A percentile compares a stretch with the other conserved stretches of the same genome.
phyloP scores from a whole-genome alignment of 2,797 vertebrate genomes.

The Rhynchonycteris naso region DNA sequence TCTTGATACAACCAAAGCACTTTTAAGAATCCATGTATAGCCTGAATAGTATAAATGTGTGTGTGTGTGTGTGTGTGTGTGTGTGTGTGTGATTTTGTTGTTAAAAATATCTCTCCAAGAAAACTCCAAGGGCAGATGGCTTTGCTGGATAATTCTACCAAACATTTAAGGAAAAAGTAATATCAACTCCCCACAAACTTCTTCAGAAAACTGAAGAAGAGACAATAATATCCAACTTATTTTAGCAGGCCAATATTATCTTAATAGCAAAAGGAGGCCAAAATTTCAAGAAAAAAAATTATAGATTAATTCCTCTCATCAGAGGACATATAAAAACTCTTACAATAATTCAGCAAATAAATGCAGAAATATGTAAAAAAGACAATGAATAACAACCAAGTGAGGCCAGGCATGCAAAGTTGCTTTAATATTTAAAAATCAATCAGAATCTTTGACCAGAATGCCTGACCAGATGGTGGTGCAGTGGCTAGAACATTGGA shows the following conservation, averaged over 20 bases:
- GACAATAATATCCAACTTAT: background rate
- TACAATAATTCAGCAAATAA: slow-evolving; percentile 13
- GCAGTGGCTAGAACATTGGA: no score
- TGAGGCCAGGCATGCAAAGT: background rate
- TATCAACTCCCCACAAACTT: background rate
- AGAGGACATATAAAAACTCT: background rate
- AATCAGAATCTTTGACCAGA: background rate
- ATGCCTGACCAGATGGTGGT: no score
- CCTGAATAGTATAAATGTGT: background rate
- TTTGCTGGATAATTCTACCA: background rate
- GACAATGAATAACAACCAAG: background rate
- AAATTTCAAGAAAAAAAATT: slow-evolving; percentile 7
- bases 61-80: background rate
- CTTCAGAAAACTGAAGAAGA: slow-evolving; percentile 38
- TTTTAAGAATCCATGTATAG: background rate
- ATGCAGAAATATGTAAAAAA: background rate
- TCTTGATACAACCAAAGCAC: slow-evolving; percentile 1
- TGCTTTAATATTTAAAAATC: background rate
- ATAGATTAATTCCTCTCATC: background rate
- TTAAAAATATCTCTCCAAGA: background rate
- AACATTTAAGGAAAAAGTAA: background rate
- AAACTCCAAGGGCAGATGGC: background rate
- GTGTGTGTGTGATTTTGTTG: background rate
- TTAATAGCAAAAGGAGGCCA: background rate
- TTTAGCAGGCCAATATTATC: background rate